Conservation (phyloP, 2,113 vertebrate species). For the Elgaria multicarinata region DNA sequence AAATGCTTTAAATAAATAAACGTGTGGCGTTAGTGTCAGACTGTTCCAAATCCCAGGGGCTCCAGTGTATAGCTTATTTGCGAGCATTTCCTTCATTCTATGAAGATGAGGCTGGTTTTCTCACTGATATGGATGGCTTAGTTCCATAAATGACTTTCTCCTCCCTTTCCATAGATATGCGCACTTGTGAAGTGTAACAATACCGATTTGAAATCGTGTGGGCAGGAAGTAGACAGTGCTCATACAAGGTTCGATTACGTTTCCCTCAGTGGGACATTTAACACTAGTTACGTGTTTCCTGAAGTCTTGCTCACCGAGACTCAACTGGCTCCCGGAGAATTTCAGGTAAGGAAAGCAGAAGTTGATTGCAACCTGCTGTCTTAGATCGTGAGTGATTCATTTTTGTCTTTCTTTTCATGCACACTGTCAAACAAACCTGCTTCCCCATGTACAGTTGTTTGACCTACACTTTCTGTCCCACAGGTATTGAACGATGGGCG, state of each 20-base stretch:
- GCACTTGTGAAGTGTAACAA: conserved; percentile 73
- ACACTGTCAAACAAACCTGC: not conserved
- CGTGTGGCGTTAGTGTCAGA: not conserved
- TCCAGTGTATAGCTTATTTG: not conserved
- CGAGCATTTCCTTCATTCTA: not conserved
- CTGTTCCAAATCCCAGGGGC: not conserved
- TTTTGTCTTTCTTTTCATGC: not conserved
- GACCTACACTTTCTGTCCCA: conserved; percentile 16
- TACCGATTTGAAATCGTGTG: conserved; percentile 57
- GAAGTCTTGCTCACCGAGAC: conserved; percentile 75
- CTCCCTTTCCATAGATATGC: conserved; percentile 60
- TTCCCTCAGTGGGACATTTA: conserved; percentile 78
- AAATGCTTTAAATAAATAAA: not conserved
- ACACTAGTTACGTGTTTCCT: conserved; percentile 76
- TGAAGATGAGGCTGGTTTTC: not conserved
- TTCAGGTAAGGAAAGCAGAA: conserved; percentile 66
- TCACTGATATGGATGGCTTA: not conserved
- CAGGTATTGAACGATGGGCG: conserved; percentile 70
- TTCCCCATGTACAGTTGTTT: not conserved
- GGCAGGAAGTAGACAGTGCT: conserved; percentile 54
- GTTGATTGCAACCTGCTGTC: not conserved
- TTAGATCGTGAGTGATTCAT: not conserved
- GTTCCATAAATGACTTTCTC: not conserved
- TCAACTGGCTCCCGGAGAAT: conserved; percentile 73
- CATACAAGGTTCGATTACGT: conserved; percentile 76